A percentile compares a stretch with the other conserved stretches of the same genome.
These are phyloP conservation scores for Troglohyphantes excavatus DNA, from an alignment of 2,888 invertebrate genomes.

Conservation along the genomic window DNA sequence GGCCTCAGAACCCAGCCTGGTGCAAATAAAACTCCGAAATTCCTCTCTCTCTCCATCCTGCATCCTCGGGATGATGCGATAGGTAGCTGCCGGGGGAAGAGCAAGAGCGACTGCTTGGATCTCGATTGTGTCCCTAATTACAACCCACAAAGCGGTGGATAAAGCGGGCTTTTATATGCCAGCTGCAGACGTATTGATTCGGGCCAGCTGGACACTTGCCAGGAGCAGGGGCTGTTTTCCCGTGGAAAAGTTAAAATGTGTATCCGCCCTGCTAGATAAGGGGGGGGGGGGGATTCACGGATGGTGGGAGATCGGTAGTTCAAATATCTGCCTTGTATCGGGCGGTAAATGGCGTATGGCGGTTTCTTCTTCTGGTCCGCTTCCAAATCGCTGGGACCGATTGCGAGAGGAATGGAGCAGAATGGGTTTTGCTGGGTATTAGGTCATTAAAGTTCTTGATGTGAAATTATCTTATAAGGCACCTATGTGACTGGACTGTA, in stretches of 20 bases:
- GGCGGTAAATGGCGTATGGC: constrained; percentile 19
- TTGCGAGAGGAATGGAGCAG: neutral
- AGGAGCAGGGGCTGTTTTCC: constrained; percentile 37
- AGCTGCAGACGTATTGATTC: constrained; percentile 75
- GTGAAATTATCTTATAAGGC: no score
- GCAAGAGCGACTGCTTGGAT: constrained; percentile 7
- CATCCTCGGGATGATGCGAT: neutral
- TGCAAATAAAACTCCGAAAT: no score
- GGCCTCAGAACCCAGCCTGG: no score
- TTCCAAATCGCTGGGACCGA: constrained; percentile 37
- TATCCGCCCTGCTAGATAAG: neutral
- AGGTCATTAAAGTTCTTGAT: neutral
- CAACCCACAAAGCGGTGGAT: constrained; percentile 68
- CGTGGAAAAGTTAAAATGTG: constrained; percentile 51
- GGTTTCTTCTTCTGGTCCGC: constrained; percentile 21
- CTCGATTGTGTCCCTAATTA: constrained; percentile 67
- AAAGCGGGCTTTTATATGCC: constrained; percentile 67
- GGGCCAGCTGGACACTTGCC: constrained; percentile 56
- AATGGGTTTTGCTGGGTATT: neutral
- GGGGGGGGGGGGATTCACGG: neutral
- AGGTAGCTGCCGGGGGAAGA: neutral
- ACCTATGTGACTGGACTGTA: no score
- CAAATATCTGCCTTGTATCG: constrained; percentile 23
- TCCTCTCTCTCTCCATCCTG: neutral
- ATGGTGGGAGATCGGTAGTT: constrained; percentile 7